Base-by-base conservation (phyloP, 2,113 vertebrate species). In the Corvus cornix region DNA sequence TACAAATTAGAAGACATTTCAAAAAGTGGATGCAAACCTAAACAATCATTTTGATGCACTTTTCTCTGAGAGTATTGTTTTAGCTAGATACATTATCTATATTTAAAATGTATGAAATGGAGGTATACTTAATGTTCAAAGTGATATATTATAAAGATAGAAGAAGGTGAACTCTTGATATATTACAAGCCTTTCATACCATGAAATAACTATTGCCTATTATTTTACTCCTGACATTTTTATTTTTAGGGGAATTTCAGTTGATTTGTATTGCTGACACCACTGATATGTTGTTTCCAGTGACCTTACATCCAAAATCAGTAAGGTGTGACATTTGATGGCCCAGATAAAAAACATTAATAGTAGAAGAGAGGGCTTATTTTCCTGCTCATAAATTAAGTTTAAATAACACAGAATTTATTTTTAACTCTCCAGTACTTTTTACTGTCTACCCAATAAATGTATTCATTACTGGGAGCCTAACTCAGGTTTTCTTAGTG, bases 271-370 rank as follows among this genome's bases (percentile, higher is more conserved):
- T 96, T 92, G 87, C 97, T 98, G 98, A 98, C 98, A 98, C 96
- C 93, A 95, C 96, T 98, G 97, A 98, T 98, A 97, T 98, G 98
- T 98, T 98, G 98, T 98, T 98, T 98, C 97, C 94, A 98, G 97
- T 98, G 98, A 98, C 98, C 98, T 98, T 98, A 98, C 98, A 98
- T 98, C 97, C 97, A 98, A 98, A 98, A 98, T 97, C 97, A 98
- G 97, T 91, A 98, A 98, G 9, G 97, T 98, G 97, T 98, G 97
- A 98, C 98, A 97, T 98, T 98, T 98, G 98, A 98, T 98, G 97
- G 97, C 84, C 95, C 97, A 98, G 97, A 98, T 97, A 97, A 97
- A 98, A 98, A 98, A 98, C 97, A 98, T 97, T 98, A 98, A 98
- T 98, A 96, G 95, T 85, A 87, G 93, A 97, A 98, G 95, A 97